These are phyloP conservation scores for Pteromalus puparum DNA, from an alignment of 1,140 invertebrate species.

Conservation along the genomic window DNA sequence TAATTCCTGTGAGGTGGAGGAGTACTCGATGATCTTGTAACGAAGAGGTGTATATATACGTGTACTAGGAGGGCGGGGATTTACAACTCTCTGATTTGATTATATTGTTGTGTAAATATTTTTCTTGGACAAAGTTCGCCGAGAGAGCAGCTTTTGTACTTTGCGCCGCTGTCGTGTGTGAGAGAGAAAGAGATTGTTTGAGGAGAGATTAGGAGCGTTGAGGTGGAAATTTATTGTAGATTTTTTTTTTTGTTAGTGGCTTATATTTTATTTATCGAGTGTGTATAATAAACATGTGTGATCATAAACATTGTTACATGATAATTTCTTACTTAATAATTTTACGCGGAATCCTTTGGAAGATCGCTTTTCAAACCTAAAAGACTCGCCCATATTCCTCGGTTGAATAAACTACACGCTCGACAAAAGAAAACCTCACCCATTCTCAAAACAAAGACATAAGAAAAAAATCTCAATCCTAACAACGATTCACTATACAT, in stretches of 20 bases:
- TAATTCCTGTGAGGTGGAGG: not conserved
- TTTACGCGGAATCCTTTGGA: too few relatives aligned
- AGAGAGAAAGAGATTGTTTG: not conserved
- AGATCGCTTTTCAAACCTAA: too few relatives aligned
- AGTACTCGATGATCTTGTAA: constrained; percentile 5
- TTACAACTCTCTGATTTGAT: constrained; percentile 1
- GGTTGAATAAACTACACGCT: too few relatives aligned
- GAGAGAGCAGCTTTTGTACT: constrained; percentile 4
- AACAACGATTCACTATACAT: too few relatives aligned
- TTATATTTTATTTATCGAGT: not conserved
- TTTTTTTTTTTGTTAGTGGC: too few relatives aligned
- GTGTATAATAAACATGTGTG: too few relatives aligned
- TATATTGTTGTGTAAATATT: constrained; percentile 41
- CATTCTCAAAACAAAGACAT: too few relatives aligned
- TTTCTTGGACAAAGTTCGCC: not conserved
- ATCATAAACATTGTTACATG: too few relatives aligned
- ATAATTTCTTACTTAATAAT: too few relatives aligned
- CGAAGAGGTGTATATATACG: too few relatives aligned
- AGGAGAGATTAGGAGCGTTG: not conserved
- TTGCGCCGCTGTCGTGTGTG: not conserved
- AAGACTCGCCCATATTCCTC: too few relatives aligned
- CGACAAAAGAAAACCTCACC: not conserved
- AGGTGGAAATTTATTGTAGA: constrained; percentile 3
- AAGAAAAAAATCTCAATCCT: too few relatives aligned
- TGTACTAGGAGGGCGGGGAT: not conserved